These are phyloP conservation scores for Drosophila malerkotliana DNA, from an alignment of 1,140 invertebrate genomes.

Conservation along the genomic window DNA sequence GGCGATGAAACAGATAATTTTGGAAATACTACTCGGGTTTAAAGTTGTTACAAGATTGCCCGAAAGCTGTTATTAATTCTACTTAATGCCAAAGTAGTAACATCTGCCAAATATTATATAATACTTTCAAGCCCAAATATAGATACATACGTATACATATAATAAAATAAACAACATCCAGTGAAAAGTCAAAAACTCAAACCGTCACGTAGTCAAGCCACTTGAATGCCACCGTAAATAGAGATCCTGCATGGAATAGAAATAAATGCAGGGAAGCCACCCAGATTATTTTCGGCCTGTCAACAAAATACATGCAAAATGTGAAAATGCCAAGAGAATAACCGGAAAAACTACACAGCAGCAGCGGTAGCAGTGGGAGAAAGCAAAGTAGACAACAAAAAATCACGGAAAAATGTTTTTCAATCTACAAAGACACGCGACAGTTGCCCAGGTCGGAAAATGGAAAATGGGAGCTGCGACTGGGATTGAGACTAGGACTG, in stretches of 20 bases:
- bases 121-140: not conserved
- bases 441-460: slow-evolving; percentile 33
- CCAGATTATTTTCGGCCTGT: slow-evolving; percentile 71
- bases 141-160: not conserved
- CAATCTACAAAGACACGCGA: slow-evolving; percentile 66
- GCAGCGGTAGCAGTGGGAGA: slow-evolving; percentile 17
- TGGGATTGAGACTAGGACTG: not conserved
- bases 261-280: slow-evolving; percentile 51
- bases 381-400: slow-evolving; percentile 36
- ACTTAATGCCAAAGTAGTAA: not conserved
- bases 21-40: not conserved
- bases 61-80: not conserved
- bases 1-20: slow-evolving; percentile 18
- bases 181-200: not conserved
- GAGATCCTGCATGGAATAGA: slow-evolving; percentile 36
- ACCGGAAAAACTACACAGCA: slow-evolving; percentile 42
- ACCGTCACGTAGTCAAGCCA: slow-evolving; percentile 43
- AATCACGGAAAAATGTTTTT: slow-evolving; percentile 70
- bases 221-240: slow-evolving; percentile 40
- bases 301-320: slow-evolving; percentile 74
- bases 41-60: too few species aligned
- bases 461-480: slow-evolving; percentile 4
- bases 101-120: not conserved
- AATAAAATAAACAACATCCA: slow-evolving; percentile 1
- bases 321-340: slow-evolving; percentile 64